Percentiles rank a stretch among this genome's conserved stretches.
Evolutionary conservation across 1,140 invertebrate genomes (phyloP).

Genomic region (Hirudo medicinalis): DNA sequence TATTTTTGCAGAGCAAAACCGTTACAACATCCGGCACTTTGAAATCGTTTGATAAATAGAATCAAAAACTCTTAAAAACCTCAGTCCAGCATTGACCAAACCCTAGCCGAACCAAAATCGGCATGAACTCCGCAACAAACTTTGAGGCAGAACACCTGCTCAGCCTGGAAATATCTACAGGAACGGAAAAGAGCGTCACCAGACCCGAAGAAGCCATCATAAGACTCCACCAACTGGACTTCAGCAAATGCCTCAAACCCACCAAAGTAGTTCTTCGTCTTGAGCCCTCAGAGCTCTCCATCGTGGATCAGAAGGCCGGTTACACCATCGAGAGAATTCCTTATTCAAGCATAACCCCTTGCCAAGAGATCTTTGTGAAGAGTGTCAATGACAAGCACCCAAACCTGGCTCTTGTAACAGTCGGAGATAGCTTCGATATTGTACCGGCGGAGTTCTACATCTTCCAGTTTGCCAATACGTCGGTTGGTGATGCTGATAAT

Average conservation of each 20-base stretch:
- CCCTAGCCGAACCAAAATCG: no score
- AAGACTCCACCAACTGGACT: slow-evolving; percentile 1
- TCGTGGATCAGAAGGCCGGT: neutral
- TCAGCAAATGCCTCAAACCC: neutral
- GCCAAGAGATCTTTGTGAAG: neutral
- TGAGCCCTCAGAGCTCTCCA: neutral
- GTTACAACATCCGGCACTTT: no score
- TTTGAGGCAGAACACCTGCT: slow-evolving; percentile 2
- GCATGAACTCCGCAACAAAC: neutral
- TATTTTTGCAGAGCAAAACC: no score
- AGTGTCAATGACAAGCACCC: neutral
- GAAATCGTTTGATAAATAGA: no score
- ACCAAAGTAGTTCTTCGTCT: neutral
- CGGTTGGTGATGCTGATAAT: neutral
- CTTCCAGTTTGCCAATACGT: neutral
- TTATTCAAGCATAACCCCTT: neutral
- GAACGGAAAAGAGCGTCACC: neutral
- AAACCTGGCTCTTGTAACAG: neutral
- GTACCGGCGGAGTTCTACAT: slow-evolving; percentile 9
- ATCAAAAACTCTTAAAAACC: no score
- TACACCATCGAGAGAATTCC: slow-evolving; percentile 6
- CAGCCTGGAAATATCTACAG: slow-evolving; percentile 1
- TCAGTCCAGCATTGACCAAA: no score
- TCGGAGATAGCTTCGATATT: neutral
- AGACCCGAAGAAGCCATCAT: slow-evolving; percentile 9